These are phyloP conservation scores for Lichenostomus cassidix DNA, from an alignment of 2,113 vertebrate species.

Conservation along the genomic window DNA sequence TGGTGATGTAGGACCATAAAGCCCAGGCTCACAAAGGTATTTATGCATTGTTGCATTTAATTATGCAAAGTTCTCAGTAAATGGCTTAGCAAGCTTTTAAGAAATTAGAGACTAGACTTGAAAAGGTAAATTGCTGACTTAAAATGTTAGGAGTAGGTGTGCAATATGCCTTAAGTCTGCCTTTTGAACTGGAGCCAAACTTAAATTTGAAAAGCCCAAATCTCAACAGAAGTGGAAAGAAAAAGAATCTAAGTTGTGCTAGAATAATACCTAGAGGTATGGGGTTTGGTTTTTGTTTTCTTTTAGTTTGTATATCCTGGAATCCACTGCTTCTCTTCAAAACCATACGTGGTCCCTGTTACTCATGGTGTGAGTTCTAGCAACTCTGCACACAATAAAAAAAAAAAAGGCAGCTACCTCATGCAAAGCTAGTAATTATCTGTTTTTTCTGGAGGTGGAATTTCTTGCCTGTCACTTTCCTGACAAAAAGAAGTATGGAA, in stretches of 20 bases:
- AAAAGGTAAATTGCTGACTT: not conserved
- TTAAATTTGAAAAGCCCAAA: not conserved
- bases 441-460: not conserved
- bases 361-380: not conserved
- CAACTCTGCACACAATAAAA: not conserved
- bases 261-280: not conserved
- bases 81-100: not conserved
- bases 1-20: not conserved
- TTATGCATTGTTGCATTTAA: not conserved
- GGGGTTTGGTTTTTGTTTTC: not conserved
- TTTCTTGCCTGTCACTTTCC: not conserved
- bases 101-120: not conserved
- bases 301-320: not conserved
- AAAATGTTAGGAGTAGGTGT: not conserved
- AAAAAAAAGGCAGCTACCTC: not conserved
- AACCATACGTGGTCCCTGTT: not conserved
- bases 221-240: not conserved
- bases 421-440: not conserved
- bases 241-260: not conserved
- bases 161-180: not conserved
- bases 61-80: not conserved
- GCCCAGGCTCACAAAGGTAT: not conserved
- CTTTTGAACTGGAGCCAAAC: not conserved
- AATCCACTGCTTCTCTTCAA: not conserved
- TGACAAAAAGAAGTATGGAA: not conserved